Conservation (phyloP, 2,797 vertebrate genomes). For the Oophaga sylvatica region DNA sequence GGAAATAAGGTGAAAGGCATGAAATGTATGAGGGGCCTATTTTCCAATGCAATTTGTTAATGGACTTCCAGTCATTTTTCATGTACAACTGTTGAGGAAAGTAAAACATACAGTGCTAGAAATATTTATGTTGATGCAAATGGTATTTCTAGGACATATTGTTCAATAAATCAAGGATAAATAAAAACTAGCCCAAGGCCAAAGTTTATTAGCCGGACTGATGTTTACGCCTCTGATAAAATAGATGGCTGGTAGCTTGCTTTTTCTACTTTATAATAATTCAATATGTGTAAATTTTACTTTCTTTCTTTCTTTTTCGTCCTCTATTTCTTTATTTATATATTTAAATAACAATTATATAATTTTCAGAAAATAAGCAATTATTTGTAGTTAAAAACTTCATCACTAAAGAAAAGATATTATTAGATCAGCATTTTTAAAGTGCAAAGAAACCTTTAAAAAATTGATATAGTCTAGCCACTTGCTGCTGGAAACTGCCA, state of each 20-base stretch:
- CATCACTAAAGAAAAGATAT: not conserved
- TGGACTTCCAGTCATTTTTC: conserved; percentile 46
- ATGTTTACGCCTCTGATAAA: not conserved
- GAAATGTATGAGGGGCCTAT: conserved; percentile 27
- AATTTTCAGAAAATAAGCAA: not conserved
- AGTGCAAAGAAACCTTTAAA: no score
- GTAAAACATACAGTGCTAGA: not conserved
- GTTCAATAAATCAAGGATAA: conserved; percentile 28
- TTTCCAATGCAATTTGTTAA: conserved; percentile 56
- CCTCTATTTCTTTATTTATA: no score
- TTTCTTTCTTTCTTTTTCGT: not conserved
- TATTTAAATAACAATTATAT: not conserved
- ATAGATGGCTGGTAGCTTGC: not conserved
- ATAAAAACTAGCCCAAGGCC: not conserved
- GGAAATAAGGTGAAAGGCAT: conserved; percentile 16
- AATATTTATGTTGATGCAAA: conserved; percentile 15
- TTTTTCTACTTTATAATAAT: not conserved
- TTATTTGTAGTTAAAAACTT: not conserved
- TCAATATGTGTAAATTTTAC: not conserved
- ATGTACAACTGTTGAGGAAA: conserved; percentile 16
- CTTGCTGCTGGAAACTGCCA: no score
- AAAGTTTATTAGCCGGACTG: not conserved
- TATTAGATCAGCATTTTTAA: not conserved
- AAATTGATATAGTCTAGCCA: no score
- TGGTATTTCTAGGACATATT: conserved; percentile 6